phyloP scores from a whole-genome alignment of 2,797 vertebrate genomes.

The Pangasius krempfi region DNA sequence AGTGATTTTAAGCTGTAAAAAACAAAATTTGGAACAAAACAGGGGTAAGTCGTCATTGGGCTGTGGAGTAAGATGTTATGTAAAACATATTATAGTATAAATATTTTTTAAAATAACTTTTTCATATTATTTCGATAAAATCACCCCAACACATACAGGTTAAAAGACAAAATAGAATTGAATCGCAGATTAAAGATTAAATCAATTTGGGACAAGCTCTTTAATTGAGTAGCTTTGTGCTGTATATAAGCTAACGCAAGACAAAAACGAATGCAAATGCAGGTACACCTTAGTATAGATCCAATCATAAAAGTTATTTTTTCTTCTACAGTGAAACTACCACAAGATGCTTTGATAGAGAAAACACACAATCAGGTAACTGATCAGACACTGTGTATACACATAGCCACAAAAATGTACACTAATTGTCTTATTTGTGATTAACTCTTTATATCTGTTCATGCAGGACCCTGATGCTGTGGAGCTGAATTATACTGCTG shows the following conservation, averaged over 20 bases:
- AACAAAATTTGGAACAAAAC: not conserved
- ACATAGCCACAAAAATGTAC: not conserved
- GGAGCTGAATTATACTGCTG: not conserved
- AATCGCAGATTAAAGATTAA: too few relatives aligned
- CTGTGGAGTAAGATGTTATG: too few relatives aligned
- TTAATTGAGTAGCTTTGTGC: too few relatives aligned
- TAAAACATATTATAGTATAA: not conserved
- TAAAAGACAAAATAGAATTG: too few relatives aligned
- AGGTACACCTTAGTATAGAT: not conserved
- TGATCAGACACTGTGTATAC: not conserved
- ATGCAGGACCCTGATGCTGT: not conserved
- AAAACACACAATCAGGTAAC: not conserved
- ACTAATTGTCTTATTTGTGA: not conserved
- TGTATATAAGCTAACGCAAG: too few relatives aligned
- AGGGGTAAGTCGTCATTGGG: not conserved
- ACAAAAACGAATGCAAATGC: not conserved
- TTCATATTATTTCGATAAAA: too few relatives aligned
- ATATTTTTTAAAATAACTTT: not conserved
- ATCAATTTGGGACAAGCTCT: too few relatives aligned
- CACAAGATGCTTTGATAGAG: not conserved
- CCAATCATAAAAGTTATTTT: not conserved
- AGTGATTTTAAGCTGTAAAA: not conserved
- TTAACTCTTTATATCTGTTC: not conserved
- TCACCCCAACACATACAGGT: not conserved
- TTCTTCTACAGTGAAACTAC: not conserved